Conservation (phyloP, 2,797 vertebrate genomes). For the Amblyraja radiata region DNA sequence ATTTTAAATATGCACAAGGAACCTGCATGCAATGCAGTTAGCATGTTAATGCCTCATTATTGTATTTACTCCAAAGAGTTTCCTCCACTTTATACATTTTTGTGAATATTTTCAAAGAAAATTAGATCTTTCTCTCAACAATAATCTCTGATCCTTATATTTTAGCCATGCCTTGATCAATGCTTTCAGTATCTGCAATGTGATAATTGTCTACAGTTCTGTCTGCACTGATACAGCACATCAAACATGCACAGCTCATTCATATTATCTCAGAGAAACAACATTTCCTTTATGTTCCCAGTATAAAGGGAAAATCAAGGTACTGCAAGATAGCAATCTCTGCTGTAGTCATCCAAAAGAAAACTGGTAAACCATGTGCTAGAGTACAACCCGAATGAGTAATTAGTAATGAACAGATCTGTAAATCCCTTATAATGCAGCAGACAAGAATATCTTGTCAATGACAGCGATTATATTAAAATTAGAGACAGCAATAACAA, state of each 20-base stretch:
- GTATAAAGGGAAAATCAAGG: constrained; percentile 11
- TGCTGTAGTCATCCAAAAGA: neutral
- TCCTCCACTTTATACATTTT: constrained; percentile 20
- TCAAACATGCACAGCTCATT: neutral
- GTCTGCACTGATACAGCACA: neutral
- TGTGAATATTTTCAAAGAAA: constrained; percentile 27
- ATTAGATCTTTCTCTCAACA: neutral
- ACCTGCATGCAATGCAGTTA: neutral
- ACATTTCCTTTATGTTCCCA: neutral
- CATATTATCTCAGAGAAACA: neutral
- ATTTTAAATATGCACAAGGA: neutral
- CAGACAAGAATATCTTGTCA: neutral
- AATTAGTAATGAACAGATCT: neutral
- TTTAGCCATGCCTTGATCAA: neutral
- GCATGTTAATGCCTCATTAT: neutral
- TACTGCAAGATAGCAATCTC: neutral
- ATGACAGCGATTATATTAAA: neutral
- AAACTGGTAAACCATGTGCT: constrained; percentile 5
- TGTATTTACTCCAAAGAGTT: neutral
- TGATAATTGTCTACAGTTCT: constrained; percentile 7
- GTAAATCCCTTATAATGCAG: neutral
- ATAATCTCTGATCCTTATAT: constrained; percentile 11
- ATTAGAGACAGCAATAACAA: neutral
- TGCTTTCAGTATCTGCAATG: neutral
- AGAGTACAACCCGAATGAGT: neutral